Conservation (phyloP, 2,888 invertebrate genomes). For the Acleris emargana region DNA sequence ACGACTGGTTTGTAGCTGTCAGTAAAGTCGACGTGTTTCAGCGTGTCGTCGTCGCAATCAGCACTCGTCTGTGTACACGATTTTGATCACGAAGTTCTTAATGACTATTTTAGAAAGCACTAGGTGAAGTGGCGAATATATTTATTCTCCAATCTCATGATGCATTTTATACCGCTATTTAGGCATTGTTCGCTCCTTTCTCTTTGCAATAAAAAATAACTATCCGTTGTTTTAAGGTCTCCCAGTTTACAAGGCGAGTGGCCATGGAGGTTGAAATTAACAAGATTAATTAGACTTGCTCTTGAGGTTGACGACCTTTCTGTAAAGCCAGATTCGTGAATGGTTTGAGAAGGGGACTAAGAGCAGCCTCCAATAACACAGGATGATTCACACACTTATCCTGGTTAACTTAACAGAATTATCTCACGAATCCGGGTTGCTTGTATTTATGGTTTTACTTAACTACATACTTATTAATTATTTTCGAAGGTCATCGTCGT, state of each 20-base stretch:
- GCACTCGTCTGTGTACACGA: background rate
- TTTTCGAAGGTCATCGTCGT: too few relatives aligned
- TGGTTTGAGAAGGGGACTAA: background rate
- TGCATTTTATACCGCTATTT: constrained; percentile 21
- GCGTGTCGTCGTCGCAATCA: constrained; percentile 8
- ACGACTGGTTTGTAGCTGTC: background rate
- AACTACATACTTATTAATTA: too few relatives aligned
- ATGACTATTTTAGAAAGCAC: constrained; percentile 12
- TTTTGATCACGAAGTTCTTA: constrained; percentile 3
- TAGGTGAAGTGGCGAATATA: constrained; percentile 31
- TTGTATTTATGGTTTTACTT: too few relatives aligned
- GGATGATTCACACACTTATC: too few relatives aligned
- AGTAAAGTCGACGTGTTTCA: background rate
- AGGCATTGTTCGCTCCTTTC: constrained; percentile 42
- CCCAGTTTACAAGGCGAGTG: constrained; percentile 56
- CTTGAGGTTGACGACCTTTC: constrained; percentile 50
- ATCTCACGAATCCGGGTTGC: too few relatives aligned
- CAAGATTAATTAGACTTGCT: constrained; percentile 48
- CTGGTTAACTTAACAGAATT: too few relatives aligned
- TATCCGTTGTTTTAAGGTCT: constrained; percentile 47
- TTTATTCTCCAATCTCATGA: constrained; percentile 46
- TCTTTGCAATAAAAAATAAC: constrained; percentile 42
- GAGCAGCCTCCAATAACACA: too few relatives aligned
- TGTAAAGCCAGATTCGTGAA: constrained; percentile 19
- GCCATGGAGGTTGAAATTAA: constrained; percentile 48